Evolutionary conservation across 2,888 invertebrate species (phyloP).

Genomic region (Temnothorax unifasciatus): DNA sequence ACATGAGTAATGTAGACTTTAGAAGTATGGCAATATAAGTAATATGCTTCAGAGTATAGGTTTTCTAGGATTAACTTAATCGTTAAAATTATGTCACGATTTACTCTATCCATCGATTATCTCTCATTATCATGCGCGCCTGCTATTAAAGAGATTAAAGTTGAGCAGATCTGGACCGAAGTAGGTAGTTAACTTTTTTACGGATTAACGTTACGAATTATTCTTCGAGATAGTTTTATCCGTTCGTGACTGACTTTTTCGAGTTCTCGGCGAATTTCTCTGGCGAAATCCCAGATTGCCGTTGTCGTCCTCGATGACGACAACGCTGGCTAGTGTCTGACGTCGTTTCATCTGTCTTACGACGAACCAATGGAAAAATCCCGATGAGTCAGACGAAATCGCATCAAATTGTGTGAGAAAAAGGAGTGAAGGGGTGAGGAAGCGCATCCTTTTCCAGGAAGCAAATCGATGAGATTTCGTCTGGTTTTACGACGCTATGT

Average conservation of each 20-base stretch:
- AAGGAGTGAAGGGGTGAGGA: background rate
- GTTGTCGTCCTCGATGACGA: background rate
- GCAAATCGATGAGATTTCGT: conserved; percentile 22
- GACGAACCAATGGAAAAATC: background rate
- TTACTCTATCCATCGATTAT: background rate
- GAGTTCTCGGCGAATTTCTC: conserved; percentile 11
- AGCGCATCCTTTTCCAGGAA: background rate
- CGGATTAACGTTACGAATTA: background rate
- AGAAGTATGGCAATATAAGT: background rate
- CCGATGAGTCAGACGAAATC: conserved; percentile 42
- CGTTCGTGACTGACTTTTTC: background rate
- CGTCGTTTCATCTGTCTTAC: conserved; percentile 5
- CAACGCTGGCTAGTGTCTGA: background rate
- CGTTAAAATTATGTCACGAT: conserved; percentile 10
- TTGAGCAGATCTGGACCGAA: background rate
- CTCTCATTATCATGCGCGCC: conserved; percentile 11
- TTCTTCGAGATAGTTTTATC: background rate
- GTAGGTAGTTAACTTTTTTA: conserved; percentile 19
- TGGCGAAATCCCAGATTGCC: conserved; percentile 2
- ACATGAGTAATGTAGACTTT: background rate
- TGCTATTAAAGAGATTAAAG: conserved; percentile 25
- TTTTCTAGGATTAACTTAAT: conserved; percentile 2
- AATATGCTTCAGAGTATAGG: background rate
- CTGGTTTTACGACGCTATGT: conserved; percentile 3
- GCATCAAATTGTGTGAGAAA: background rate